Base-by-base conservation (phyloP, 2,113 vertebrate genomes). In the Micronycteris hirsuta region DNA sequence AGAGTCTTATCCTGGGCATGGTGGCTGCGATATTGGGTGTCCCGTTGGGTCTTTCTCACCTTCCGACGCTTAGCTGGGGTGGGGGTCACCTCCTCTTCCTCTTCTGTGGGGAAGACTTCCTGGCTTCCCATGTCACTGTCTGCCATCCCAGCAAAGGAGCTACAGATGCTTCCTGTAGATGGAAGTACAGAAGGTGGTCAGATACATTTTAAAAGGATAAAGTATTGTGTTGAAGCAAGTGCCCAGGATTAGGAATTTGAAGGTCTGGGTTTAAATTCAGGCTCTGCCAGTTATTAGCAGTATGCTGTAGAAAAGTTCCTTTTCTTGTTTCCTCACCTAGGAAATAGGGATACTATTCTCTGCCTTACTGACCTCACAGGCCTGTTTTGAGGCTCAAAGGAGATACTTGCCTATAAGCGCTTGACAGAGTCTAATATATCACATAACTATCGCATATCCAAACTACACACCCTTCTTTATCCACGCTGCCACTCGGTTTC, bases 21-120 rank as follows among this genome's bases (percentile, higher is more conserved):
- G 94, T 97, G 98, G 47, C 98, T 95, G 87, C 98, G 98, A n/a
- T 97, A 98, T 49, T 97, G 98, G 2, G 98, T 98, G 0, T 98
- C 97, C 94, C 96, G 97, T 74, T 98, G 98, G 80, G 98, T 97
- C 86, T 98, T 99, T 41, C 98, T 97, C 89, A 98, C 98, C 91
- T 98, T 98, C 78, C 97, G 96, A 83, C 97, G 98, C 94, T 98
- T 99, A 43, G 95, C 94, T 24, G 98, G 97, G 67, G 81, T 95
- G 11, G 95, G 95, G 14, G 97, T 86, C 85, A 98, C 97, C 70
- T 98, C 97, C 54, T 98, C 98, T 73, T 98, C 98, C 76, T 98
- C 98, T 76, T 98, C 90, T 88, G 98, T 94, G 0, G 98, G 98
- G 61, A 97, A 96, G 83, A 98, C 95, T 86, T 98, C 98, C 90